These are phyloP conservation scores for Parambassis ranga DNA, from an alignment of 2,797 vertebrate genomes.

Conservation along the genomic window DNA sequence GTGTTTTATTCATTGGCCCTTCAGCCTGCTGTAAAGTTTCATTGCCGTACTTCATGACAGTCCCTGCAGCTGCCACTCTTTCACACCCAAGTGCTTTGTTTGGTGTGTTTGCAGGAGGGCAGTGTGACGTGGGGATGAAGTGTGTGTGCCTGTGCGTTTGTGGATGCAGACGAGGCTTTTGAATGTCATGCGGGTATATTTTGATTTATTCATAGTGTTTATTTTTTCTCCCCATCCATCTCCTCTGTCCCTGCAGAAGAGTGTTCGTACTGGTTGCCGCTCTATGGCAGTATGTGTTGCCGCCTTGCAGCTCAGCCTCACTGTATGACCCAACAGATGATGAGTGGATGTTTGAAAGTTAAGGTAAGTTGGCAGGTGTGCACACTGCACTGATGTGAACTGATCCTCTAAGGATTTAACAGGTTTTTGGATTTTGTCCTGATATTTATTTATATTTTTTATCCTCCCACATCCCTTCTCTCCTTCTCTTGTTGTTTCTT, in stretches of 20 bases:
- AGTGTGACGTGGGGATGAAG: not conserved
- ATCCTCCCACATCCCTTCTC: not conserved
- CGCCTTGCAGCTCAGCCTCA: constrained; percentile 91
- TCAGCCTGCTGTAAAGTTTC: constrained; percentile 70
- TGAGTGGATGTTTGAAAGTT: constrained; percentile 85
- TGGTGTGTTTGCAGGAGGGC: constrained; percentile 16
- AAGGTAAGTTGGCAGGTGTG: constrained; percentile 76
- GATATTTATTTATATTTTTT: not conserved
- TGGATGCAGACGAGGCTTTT: constrained; percentile 8
- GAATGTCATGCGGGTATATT: constrained; percentile 23
- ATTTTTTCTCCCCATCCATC: constrained; percentile 14
- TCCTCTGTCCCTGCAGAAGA: constrained; percentile 80
- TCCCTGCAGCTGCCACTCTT: constrained; percentile 61
- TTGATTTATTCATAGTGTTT: constrained; percentile 45
- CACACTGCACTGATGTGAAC: not conserved
- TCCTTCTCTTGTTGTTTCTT: not conserved
- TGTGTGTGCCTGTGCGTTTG: not conserved
- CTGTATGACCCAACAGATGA: constrained; percentile 90
- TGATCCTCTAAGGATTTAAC: not conserved
- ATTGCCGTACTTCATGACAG: constrained; percentile 53
- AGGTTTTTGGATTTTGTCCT: not conserved
- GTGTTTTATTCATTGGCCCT: constrained; percentile 75
- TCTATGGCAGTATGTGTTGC: constrained; percentile 93
- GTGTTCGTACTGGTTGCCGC: constrained; percentile 91
- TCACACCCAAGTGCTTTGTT: constrained; percentile 35